Conservation (phyloP, 2,797 vertebrate species). For the Hoplostethus mediterraneus region DNA sequence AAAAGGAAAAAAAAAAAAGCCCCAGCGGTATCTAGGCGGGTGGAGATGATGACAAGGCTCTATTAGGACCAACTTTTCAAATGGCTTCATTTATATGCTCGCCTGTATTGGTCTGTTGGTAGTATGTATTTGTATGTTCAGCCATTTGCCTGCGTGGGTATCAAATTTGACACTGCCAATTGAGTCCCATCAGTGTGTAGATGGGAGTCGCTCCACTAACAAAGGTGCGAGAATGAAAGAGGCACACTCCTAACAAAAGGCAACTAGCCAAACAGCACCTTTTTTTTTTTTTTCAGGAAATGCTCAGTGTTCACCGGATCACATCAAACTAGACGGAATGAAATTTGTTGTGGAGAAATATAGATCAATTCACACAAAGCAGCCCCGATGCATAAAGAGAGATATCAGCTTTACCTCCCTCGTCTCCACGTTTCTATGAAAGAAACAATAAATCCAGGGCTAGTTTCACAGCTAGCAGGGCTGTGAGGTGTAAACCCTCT, state of each 20-base stretch:
- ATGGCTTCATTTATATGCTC: constrained; percentile 62
- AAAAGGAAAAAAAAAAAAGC: constrained; percentile 21
- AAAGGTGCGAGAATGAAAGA: constrained; percentile 31
- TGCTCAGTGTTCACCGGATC: constrained; percentile 26
- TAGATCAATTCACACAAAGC: constrained; percentile 15
- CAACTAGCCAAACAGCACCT: constrained; percentile 15
- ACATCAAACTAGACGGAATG: constrained; percentile 33
- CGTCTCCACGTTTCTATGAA: constrained; percentile 23
- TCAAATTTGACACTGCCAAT: constrained; percentile 60
- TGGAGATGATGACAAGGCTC: constrained; percentile 57
- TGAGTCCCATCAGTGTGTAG: constrained; percentile 50
- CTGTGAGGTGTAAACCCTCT: constrained; percentile 38
- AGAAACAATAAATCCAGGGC: constrained; percentile 29
- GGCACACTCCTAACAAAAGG: constrained; percentile 22
- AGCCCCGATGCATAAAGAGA: constrained; percentile 37
- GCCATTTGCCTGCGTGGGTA: constrained; percentile 44
- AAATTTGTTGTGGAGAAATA: constrained; percentile 32
- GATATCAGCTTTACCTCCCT: constrained; percentile 49
- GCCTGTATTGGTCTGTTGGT: constrained; percentile 26
- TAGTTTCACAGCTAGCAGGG: constrained; percentile 29
- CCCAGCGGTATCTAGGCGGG: constrained; percentile 22
- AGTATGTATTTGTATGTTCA: constrained; percentile 19
- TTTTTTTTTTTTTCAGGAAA: constrained; percentile 19
- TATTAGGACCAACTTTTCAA: constrained; percentile 68
- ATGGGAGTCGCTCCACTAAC: constrained; percentile 33